Base-by-base conservation (phyloP, 2,888 invertebrate genomes). In the Saturnia japonica region DNA sequence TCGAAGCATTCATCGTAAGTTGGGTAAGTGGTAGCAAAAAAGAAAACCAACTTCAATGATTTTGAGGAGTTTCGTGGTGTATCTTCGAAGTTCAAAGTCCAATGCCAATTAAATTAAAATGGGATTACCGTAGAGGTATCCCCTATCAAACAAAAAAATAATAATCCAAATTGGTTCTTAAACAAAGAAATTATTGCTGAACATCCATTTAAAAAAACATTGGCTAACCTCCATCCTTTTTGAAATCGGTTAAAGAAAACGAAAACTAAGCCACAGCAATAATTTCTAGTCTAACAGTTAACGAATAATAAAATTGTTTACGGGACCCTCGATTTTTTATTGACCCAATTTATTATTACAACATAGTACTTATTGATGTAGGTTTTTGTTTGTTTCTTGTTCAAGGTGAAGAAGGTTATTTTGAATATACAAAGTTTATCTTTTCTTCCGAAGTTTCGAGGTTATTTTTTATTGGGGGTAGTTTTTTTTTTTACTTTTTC, bases 241-340 rank as follows among this genome's bases (percentile, higher is more conserved):
- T n/a, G n/a, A n/a, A n/a, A n/a, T n/a, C 45, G n/a, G 12, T 43
- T 68, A 68, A 62, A 25, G 19, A 54, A 68, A 74, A 74, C 75
- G 67, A 73, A 68, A 28, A 57, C 25, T 57, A 57, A 6, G 4
- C 25, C 22, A 76, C 68, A 40, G 19, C n/a, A 68, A 68, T 79
- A 76, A 75, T 75, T 79, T 79, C 76, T 74, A 73, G 74, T 74
- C 74, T 74, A 72, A 72, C 40, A 72, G 74, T 68, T 76, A 74
- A 73, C 73, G 71, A 70, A 73, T 72, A 75, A 76, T 82, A 82
- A 81, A 82, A 81, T 71, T 82, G 82, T 82, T 83, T 82, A 80
- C 80, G 77, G 75, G 76, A 72, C 76, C 74, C 75, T 70, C 71
- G 57, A 70, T 51, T 72, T 73, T 80, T 78, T 76, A 80, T 78